Conservation (phyloP, 2,797 vertebrate species). For the Acipenser oxyrinchus region DNA sequence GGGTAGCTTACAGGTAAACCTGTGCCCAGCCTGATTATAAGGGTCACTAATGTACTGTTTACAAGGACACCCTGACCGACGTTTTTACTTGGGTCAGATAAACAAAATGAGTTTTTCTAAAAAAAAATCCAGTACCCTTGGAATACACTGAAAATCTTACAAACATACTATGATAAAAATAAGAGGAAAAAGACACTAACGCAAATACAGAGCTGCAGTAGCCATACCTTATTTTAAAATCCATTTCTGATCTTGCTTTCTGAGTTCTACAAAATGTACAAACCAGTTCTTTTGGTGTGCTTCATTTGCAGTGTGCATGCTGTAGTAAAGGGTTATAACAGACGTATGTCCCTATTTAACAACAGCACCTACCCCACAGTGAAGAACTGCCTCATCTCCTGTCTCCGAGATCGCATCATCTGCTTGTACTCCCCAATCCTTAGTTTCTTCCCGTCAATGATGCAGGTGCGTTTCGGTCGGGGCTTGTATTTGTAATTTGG, state of each 20-base stretch:
- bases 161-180: too few relatives aligned
- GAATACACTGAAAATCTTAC: too few relatives aligned
- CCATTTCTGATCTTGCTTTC: too few relatives aligned
- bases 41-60: too few relatives aligned
- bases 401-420: conserved; percentile 94
- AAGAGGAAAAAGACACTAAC: too few relatives aligned
- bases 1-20: too few relatives aligned
- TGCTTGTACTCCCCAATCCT: conserved; percentile 98
- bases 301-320: background rate
- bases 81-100: conserved; percentile 12
- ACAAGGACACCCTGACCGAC: too few relatives aligned
- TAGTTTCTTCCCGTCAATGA: conserved; percentile 95
- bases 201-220: too few relatives aligned
- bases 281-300: background rate
- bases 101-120: too few relatives aligned
- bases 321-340: background rate
- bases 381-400: conserved; percentile 99
- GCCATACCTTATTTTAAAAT: too few relatives aligned
- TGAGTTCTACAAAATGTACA: background rate
- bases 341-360: background rate
- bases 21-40: too few relatives aligned
- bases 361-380: conserved; percentile 82
- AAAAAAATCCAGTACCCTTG: too few relatives aligned
- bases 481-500: conserved; percentile 99
- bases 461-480: conserved; percentile 96